Evolutionary conservation across 2,888 invertebrate species (phyloP).

Genomic region (Busseola fusca): DNA sequence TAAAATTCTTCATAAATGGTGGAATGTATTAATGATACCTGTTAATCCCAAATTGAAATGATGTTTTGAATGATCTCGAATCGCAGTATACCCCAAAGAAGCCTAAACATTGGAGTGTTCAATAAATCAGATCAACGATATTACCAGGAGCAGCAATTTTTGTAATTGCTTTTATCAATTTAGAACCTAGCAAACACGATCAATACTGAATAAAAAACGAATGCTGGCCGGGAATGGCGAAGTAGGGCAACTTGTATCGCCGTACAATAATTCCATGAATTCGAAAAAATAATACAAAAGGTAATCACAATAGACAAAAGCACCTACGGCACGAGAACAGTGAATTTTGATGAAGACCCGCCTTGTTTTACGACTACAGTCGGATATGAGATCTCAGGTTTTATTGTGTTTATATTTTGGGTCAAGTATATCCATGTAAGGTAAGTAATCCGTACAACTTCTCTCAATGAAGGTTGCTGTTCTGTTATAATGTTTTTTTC

Average conservation of each 20-base stretch:
- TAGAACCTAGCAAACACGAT: constrained; percentile 7
- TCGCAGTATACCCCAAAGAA: background rate
- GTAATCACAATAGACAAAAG: constrained; percentile 42
- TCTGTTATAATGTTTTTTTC: background rate
- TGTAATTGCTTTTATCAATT: background rate
- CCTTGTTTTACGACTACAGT: constrained; percentile 44
- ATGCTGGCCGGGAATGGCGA: constrained; percentile 21
- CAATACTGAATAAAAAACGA: constrained; percentile 31
- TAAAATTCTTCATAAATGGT: background rate
- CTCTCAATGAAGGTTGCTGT: constrained; percentile 14
- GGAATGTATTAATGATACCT: background rate
- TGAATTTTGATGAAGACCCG: constrained; percentile 40
- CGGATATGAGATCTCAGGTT: constrained; percentile 41
- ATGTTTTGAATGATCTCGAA: background rate
- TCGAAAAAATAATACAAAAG: constrained; percentile 45
- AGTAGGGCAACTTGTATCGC: constrained; percentile 35
- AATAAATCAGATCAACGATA: background rate
- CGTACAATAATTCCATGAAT: constrained; percentile 24
- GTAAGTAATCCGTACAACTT: constrained; percentile 21
- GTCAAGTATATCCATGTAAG: constrained; percentile 43
- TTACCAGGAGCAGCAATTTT: background rate
- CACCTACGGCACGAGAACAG: constrained; percentile 30
- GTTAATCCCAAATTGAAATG: background rate
- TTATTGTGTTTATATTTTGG: constrained; percentile 48
- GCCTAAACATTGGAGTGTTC: background rate